Conservation (phyloP, 2,113 vertebrate species). For the Paraplagusia blochii region DNA sequence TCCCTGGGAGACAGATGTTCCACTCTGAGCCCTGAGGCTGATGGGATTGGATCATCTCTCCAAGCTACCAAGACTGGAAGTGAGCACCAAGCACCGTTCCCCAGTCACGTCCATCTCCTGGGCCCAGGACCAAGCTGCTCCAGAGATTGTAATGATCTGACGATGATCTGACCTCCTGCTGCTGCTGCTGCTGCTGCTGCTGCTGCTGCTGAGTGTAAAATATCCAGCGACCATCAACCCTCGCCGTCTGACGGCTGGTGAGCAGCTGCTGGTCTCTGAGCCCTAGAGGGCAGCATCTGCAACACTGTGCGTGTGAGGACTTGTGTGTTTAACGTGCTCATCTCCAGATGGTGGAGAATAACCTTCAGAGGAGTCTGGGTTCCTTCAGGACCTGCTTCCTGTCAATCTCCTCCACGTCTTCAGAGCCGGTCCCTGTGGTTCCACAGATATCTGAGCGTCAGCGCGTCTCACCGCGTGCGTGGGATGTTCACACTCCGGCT, state of each 20-base stretch:
- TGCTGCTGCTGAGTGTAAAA: slow-evolving; percentile 75
- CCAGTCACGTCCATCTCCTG: too few relatives aligned
- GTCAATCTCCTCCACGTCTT: slow-evolving; percentile 56
- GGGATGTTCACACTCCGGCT: slow-evolving; percentile 53
- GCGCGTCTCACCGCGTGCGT: slow-evolving; percentile 38
- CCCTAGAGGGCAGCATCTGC: slow-evolving; percentile 81
- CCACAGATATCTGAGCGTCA: slow-evolving; percentile 48
- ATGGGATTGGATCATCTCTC: slow-evolving; percentile 67
- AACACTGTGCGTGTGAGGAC: slow-evolving; percentile 44
- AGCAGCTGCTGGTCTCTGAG: slow-evolving; percentile 77
- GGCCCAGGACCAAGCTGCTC: too few relatives aligned
- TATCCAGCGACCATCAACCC: slow-evolving; percentile 78
- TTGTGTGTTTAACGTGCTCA: slow-evolving; percentile 77
- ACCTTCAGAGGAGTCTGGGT: slow-evolving; percentile 51
- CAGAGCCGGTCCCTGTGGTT: slow-evolving; percentile 21
- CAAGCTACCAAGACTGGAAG: slow-evolving; percentile 33
- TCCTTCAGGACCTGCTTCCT: slow-evolving; percentile 49
- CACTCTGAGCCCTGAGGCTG: slow-evolving; percentile 57
- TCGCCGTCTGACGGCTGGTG: slow-evolving; percentile 71
- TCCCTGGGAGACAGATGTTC: slow-evolving; percentile 71
- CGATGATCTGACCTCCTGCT: slow-evolving; percentile 62
- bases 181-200: slow-evolving; percentile 61
- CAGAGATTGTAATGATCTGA: slow-evolving; percentile 64
- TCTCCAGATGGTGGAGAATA: slow-evolving; percentile 74
- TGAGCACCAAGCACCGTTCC: slow-evolving; percentile 18